These are phyloP conservation scores for Drosophila tsacasi DNA, from an alignment of 1,140 invertebrate species.

Conservation along the genomic window DNA sequence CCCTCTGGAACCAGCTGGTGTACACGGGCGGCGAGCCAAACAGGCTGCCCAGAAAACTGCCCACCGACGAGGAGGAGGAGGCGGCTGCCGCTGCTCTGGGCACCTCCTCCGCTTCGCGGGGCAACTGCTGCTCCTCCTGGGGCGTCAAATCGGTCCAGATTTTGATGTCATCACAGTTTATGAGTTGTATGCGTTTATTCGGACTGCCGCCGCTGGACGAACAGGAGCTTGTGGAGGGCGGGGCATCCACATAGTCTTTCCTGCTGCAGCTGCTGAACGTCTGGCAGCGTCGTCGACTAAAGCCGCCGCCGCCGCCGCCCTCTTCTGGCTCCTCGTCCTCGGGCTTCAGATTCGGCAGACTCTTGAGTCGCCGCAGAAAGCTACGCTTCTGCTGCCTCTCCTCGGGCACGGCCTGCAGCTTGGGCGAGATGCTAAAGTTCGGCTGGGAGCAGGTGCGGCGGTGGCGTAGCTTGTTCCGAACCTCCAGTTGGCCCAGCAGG, in stretches of 20 bases:
- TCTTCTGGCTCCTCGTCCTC: constrained; percentile 15
- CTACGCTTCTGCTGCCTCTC: constrained; percentile 29
- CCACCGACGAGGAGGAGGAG: constrained; percentile 42
- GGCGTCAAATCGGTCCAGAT: constrained; percentile 78
- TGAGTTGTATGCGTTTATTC: constrained; percentile 61
- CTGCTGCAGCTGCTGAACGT: constrained; percentile 43
- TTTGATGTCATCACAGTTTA: constrained; percentile 81
- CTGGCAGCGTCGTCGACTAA: constrained; percentile 31
- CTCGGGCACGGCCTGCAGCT: constrained; percentile 73
- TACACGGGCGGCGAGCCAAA: constrained; percentile 70
- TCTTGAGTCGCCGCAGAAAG: constrained; percentile 58
- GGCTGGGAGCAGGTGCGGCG: constrained; percentile 78
- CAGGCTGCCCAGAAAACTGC: constrained; percentile 63
- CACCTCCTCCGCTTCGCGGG: constrained; percentile 1
- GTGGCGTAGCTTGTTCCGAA: constrained; percentile 60
- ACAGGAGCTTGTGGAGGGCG: constrained; percentile 39
- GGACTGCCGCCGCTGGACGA: constrained; percentile 39
- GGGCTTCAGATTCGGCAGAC: constrained; percentile 46
- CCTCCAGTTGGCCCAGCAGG: constrained; percentile 89
- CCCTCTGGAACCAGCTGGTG: constrained; percentile 68
- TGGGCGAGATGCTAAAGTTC: constrained; percentile 77
- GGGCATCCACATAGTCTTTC: constrained; percentile 10
- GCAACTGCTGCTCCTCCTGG: not conserved
- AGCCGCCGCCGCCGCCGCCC: not conserved
- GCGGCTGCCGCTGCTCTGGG: not conserved